Conservation (phyloP, 1,140 invertebrate species). For the Brachionus koreanus region DNA sequence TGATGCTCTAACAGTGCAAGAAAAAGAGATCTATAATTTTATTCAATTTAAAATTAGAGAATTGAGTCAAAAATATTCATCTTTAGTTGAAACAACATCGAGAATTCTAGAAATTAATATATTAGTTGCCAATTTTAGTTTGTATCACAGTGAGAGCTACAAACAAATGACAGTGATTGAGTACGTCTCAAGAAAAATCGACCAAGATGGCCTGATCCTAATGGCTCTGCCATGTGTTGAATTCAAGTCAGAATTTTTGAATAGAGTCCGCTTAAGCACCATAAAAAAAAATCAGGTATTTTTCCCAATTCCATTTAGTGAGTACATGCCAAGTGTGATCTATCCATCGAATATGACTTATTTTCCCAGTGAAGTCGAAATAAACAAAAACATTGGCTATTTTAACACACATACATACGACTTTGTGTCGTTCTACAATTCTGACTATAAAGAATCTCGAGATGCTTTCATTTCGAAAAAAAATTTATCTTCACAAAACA, state of each 20-base stretch:
- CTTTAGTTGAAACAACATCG: conserved; percentile 62
- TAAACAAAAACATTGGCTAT: conserved; percentile 73
- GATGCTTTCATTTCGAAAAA: conserved; percentile 61
- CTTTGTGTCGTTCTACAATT: conserved; percentile 74
- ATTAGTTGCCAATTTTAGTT: conserved; percentile 62
- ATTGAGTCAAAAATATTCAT: conserved; percentile 23
- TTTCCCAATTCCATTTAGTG: conserved; percentile 57
- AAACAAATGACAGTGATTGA: conserved; percentile 68
- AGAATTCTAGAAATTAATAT: conserved; percentile 68
- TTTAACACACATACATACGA: conserved; percentile 71
- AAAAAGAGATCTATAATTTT: conserved; percentile 60
- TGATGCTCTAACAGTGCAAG: neutral
- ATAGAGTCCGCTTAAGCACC: conserved; percentile 60
- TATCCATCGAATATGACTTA: conserved; percentile 50
- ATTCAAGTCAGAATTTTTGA: conserved; percentile 74
- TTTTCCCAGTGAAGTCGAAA: conserved; percentile 65
- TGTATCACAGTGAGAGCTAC: conserved; percentile 57
- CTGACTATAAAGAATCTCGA: conserved; percentile 71
- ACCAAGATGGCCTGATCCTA: conserved; percentile 50
- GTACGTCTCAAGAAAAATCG: conserved; percentile 67
- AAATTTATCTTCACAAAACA: conserved; percentile 13
- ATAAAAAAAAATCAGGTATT: conserved; percentile 60
- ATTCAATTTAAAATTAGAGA: conserved; percentile 18
- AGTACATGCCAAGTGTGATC: conserved; percentile 55
- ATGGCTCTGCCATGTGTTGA: conserved; percentile 60